Evolutionary conservation across 1,140 invertebrate genomes (phyloP).

Genomic region (Heliothis virescens): DNA sequence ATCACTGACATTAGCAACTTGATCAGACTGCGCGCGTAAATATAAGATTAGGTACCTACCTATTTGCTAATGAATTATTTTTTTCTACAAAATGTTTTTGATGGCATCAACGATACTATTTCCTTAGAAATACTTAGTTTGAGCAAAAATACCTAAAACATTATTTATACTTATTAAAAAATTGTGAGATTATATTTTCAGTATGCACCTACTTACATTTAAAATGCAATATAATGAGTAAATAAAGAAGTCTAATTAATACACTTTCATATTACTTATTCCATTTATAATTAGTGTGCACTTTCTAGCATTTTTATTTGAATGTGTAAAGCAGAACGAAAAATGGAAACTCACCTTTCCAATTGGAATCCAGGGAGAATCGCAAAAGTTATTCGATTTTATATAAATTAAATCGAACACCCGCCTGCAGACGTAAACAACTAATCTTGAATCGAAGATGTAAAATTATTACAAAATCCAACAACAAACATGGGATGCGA

Average conservation of each 20-base stretch:
- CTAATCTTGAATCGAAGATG: constrained; percentile 7
- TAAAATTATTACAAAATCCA: constrained; percentile 45
- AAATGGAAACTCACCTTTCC: constrained; percentile 60
- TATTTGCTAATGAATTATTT: no score
- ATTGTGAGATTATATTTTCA: no score
- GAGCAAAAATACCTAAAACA: neutral
- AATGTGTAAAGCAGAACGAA: constrained; percentile 1
- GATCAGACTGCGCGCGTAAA: no score
- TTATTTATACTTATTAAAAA: no score
- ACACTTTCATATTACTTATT: constrained; percentile 36
- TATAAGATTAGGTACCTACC: no score
- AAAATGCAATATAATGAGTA: neutral
- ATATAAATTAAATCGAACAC: constrained; percentile 55
- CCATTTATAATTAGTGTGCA: constrained; percentile 28
- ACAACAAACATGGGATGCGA: constrained; percentile 18
- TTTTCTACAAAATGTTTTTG: no score
- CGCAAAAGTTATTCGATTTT: neutral
- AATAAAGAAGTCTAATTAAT: constrained; percentile 32
- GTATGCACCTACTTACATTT: neutral
- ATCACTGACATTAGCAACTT: no score
- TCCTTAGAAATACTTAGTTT: neutral
- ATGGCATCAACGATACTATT: no score
- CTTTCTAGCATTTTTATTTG: constrained; percentile 40
- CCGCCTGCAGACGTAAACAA: constrained; percentile 36
- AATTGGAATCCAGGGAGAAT: constrained; percentile 60